Evolutionary conservation across 2,888 invertebrate genomes (phyloP), one percentile per base, ranked within the genome.

Genomic region (Caradrina kadenii): DNA sequence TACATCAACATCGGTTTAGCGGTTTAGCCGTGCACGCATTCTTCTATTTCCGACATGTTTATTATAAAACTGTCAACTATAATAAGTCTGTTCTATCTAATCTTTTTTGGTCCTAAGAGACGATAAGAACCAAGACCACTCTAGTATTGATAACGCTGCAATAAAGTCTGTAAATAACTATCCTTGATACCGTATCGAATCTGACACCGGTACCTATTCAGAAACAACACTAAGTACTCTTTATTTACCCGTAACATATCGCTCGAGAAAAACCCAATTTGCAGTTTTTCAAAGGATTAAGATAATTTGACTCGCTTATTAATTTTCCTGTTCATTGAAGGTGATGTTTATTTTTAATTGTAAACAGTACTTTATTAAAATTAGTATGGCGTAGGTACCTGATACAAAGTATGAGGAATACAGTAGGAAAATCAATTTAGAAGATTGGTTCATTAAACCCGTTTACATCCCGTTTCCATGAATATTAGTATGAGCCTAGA

Each of bases 251-350:
- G 15, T 61, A 53, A 63, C 6, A 22, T 26, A 72, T 53, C 54
- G 21, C 60, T 63, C 39, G 31, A 26, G 39, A 55, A 72, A 48
- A 50, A 72, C 21, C 17, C 26, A 63, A 73, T 77, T 68, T 63
- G 73, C 62, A 65, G 64, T 65, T 73, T 73, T 63, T 73, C 52
- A 77, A 59, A 45, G 7, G 68, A 62, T 77, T 63, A 68, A 61
- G 35, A 21, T 62, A 62, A 53, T 54, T 11, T 1, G 19, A 59
- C 49, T 50, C n/a, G 53, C 45, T 58, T 10, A 45, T 68, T 49
- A 62, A 66, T 56, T 19, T 21, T 53, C 53, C 35, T 55, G n/a
- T 54, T 55, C 53, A 56, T 52, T 7, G 58, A 35, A 7, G 54
- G 21, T 58, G 26, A 69, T 50, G n/a, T 66, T 58, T 62, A 22